phyloP scores from a whole-genome alignment of 2,113 vertebrate species.

The Fregata magnificens region DNA sequence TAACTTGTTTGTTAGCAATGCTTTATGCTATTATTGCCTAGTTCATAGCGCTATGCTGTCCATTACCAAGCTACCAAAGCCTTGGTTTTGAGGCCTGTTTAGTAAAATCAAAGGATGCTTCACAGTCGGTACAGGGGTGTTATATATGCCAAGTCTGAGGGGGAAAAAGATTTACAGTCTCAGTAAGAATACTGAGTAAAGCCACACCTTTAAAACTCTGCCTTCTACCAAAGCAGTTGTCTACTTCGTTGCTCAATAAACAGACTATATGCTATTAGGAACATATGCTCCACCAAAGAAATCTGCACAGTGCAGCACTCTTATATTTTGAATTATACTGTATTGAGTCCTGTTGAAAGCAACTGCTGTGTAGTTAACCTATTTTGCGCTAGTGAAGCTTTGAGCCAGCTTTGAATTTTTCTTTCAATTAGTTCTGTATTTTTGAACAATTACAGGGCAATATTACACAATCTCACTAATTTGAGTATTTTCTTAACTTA shows the following conservation, averaged over 20 bases:
- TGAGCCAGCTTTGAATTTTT: neutral
- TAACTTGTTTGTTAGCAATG: neutral
- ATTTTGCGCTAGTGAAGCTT: neutral
- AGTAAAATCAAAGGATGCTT: neutral
- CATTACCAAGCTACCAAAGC: neutral
- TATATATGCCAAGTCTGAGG: neutral
- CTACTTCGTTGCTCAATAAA: neutral
- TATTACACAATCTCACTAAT: neutral
- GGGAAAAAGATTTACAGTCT: neutral
- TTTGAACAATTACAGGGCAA: neutral
- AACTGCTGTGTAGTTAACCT: neutral
- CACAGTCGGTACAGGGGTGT: neutral
- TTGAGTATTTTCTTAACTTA: neutral
- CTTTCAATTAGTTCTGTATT: neutral
- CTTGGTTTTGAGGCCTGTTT: neutral
- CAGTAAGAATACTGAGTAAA: neutral
- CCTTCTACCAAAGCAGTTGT: neutral
- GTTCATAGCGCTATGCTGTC: neutral
- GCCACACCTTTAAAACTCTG: neutral
- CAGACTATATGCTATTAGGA: neutral
- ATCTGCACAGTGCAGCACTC: neutral
- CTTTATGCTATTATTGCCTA: neutral
- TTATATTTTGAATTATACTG: neutral
- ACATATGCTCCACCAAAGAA: neutral
- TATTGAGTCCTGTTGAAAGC: neutral